Conservation (phyloP, 2,113 vertebrate species). For the Myotis lucifugus region DNA sequence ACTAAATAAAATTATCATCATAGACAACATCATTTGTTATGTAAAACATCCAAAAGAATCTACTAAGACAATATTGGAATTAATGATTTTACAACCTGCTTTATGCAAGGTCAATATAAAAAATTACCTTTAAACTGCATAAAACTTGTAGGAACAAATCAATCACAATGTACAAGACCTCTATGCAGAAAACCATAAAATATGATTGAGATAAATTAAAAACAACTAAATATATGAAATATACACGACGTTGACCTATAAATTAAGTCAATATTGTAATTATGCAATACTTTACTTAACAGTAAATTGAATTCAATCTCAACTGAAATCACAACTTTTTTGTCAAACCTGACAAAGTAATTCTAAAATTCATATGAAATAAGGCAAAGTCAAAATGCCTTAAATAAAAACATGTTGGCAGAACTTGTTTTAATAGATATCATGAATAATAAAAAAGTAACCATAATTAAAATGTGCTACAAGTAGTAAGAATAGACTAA, state of each 20-base stretch:
- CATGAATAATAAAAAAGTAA: background rate
- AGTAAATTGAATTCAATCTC: background rate
- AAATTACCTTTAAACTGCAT: background rate
- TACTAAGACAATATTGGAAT: background rate
- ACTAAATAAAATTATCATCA: background rate
- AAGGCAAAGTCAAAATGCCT: background rate
- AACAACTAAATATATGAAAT: background rate
- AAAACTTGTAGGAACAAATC: background rate
- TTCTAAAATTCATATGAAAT: slow-evolving; percentile 35
- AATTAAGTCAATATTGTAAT: background rate
- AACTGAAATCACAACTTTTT: background rate
- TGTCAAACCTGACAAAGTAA: background rate
- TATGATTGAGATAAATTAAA: background rate
- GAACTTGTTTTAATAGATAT: background rate
- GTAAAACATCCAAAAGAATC: background rate
- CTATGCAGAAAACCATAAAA: background rate
- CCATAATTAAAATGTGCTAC: background rate
- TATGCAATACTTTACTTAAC: background rate
- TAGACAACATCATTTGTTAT: background rate
- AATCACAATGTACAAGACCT: background rate
- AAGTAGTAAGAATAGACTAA: background rate
- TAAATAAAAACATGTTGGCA: background rate
- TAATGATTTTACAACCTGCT: background rate
- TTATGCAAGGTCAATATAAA: background rate
- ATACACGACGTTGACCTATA: background rate